Conservation (phyloP, 2,888 invertebrate species). For the Andricus curvator region DNA sequence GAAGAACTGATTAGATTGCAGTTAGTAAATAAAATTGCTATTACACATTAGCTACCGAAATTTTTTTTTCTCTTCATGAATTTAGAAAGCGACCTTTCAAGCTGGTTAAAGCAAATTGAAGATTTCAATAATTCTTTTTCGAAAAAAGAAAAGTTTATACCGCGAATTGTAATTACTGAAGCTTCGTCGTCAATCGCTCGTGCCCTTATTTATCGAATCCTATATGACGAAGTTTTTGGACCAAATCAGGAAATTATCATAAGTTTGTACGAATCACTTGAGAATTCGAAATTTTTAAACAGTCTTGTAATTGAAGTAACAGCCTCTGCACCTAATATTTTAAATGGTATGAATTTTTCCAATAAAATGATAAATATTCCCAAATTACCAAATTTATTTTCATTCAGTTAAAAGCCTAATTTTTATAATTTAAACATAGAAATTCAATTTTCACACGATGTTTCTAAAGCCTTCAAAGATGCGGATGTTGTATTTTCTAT, state of each 20-base stretch:
- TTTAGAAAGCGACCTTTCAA: constrained; percentile 4
- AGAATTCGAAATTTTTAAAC: constrained; percentile 51
- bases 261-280: constrained; percentile 49
- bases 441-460: constrained; percentile 48
- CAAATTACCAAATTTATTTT: background rate
- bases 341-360: constrained; percentile 47
- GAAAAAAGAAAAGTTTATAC: constrained; percentile 3
- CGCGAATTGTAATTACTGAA: constrained; percentile 57
- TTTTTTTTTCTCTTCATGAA: background rate
- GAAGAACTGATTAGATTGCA: too few relatives aligned
- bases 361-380: background rate
- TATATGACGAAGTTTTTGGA: constrained; percentile 56
- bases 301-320: constrained; percentile 56
- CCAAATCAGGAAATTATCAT: constrained; percentile 49
- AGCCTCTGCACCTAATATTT: constrained; percentile 47
- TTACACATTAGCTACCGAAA: too few relatives aligned
- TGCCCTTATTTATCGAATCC: constrained; percentile 52
- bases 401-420: background rate
- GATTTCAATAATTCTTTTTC: background rate
- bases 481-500: constrained; percentile 58
- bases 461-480: constrained; percentile 53
- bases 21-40: too few relatives aligned
- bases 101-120: constrained; percentile 4
- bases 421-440: constrained; percentile 40
- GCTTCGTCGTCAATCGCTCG: constrained; percentile 51